Base-by-base conservation (phyloP, 1,140 invertebrate species). In the Drosophila hydei region DNA sequence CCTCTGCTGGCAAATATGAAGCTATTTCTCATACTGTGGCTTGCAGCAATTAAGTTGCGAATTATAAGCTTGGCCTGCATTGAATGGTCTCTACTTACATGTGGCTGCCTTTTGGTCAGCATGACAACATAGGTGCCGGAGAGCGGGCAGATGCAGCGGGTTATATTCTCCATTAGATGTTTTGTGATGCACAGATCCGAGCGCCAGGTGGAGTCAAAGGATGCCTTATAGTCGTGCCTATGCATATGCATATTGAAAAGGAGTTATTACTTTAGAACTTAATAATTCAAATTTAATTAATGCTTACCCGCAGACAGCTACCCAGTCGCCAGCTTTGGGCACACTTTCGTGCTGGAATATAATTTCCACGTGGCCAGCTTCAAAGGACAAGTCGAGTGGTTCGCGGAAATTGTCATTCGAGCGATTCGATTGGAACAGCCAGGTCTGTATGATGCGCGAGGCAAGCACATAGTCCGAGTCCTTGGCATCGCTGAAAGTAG, bases 401-500 rank as follows among this genome's bases (percentile, higher is more conserved):
- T 90, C 79, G 1, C 87, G 76, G 55, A 79, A 75, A 55, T 91
- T 81, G 60, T 91, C 85, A 63, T 91, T 88, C 6, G 89, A 81
- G 42, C 79, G 83, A 73, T 91, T 91, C 14, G 90, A 90, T 45
- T 91, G 89, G 58, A 91, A 91, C 0, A 94, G 77, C 60, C 92
- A 92, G 2, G 94, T 92, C 14, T 92, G 92, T 18, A 95, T 92
- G 11, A 95, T 91, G 63, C 93, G 92, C 1, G 94, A 95, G 64
- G 94, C 93, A 14, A 95, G 92, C 68, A 94, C 93, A 88, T 95
- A 95, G 79, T 95, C 94, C 43, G 95, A 90, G 79, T 95, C 94
- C 14, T 92, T 93, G 4, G 94, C 94, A 77, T 95, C 94, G 45
- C 95, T 95, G 78, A 77, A 79, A 21, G 25, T 14, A 8, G 38